phyloP scores from a whole-genome alignment of 2,888 invertebrate genomes.

The Drosophila buzzatii region DNA sequence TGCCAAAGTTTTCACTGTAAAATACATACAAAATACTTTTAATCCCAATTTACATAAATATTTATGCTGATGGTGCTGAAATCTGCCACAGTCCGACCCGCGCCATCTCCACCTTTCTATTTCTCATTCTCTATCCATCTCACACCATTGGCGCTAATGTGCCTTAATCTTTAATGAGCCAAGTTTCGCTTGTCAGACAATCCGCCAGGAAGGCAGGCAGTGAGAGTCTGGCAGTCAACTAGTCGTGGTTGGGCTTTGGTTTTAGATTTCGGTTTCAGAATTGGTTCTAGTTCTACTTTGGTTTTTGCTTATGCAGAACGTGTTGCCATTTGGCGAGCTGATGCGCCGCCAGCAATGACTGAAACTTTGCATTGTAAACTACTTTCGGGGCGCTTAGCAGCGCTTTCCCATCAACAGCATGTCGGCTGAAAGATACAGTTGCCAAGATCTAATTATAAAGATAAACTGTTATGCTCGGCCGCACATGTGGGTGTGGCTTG shows the following conservation, averaged over 20 bases:
- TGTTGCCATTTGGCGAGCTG: conserved; percentile 44
- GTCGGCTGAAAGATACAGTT: conserved; percentile 38
- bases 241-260: conserved; percentile 43
- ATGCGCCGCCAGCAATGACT: conserved; percentile 30
- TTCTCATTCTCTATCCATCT: neutral
- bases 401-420: conserved; percentile 27
- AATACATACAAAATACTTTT: conserved; percentile 71
- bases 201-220: conserved; percentile 42
- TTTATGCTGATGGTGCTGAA: conserved; percentile 75
- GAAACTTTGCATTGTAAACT: conserved; percentile 58
- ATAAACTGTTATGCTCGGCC: conserved; percentile 55
- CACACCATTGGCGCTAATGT: conserved; percentile 71
- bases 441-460: conserved; percentile 71
- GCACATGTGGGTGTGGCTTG: conserved; percentile 8
- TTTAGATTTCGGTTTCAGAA: conserved; percentile 22
- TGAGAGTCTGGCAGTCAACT: conserved; percentile 15
- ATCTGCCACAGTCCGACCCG: conserved; percentile 26
- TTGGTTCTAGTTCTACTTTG: conserved; percentile 25
- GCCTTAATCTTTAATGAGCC: conserved; percentile 79
- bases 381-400: conserved; percentile 32
- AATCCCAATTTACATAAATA: conserved; percentile 79
- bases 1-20: conserved; percentile 51
- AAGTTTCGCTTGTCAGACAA: conserved; percentile 60
- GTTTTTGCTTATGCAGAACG: conserved; percentile 39
- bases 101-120: neutral